Conservation (phyloP, 1,140 invertebrate genomes). For the Gryllus bimaculatus region DNA sequence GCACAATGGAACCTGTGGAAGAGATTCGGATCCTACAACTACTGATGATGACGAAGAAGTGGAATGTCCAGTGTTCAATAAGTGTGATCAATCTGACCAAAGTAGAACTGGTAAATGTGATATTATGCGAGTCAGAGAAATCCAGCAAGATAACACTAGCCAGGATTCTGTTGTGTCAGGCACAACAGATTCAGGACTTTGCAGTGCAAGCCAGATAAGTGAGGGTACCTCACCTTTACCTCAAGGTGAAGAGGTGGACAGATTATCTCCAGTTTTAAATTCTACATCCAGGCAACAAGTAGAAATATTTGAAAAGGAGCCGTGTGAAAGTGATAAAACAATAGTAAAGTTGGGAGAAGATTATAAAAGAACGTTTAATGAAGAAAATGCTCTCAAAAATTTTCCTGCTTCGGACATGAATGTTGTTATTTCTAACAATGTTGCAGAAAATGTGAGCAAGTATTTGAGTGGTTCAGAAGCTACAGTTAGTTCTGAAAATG, state of each 20-base stretch:
- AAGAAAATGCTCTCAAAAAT: not conserved
- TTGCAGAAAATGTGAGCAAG: not conserved
- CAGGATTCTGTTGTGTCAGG: slow-evolving; percentile 21
- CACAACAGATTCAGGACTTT: slow-evolving; percentile 21
- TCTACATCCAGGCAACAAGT: not conserved
- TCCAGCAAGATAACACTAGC: slow-evolving; percentile 17
- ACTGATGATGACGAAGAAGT: not conserved
- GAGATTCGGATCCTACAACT: not conserved
- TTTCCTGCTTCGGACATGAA: not conserved
- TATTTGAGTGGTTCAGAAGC: not conserved
- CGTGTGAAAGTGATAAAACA: not conserved
- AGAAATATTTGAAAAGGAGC: not conserved
- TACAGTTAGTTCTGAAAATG: not conserved
- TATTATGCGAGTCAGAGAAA: not conserved
- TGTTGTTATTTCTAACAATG: not conserved
- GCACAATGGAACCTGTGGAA: not conserved
- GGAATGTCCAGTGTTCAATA: not conserved
- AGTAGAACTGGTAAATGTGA: not conserved
- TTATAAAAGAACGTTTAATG: not conserved
- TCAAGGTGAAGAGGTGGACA: not conserved
- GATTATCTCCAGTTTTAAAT: not conserved
- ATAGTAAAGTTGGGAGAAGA: not conserved
- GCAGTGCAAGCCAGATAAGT: slow-evolving; percentile 21
- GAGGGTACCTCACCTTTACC: slow-evolving; percentile 17
- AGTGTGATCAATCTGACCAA: not conserved